These are phyloP conservation scores for Temnothorax unifasciatus DNA, from an alignment of 2,888 invertebrate species.

Conservation along the genomic window DNA sequence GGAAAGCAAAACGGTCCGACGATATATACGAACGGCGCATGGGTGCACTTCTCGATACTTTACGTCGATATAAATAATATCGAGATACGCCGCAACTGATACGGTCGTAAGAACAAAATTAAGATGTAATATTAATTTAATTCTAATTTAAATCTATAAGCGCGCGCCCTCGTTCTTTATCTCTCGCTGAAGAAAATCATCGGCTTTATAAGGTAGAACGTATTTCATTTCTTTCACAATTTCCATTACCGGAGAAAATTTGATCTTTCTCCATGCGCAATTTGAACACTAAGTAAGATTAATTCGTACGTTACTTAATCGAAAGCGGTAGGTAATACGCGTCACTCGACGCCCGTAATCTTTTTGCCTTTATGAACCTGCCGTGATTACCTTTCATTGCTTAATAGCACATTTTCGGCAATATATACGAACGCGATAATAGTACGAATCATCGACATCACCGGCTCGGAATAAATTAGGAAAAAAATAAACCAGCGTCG, in stretches of 20 bases:
- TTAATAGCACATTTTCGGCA: slow-evolving; percentile 25
- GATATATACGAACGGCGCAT: slow-evolving; percentile 2
- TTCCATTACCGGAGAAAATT: background rate
- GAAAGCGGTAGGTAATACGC: background rate
- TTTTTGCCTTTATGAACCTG: background rate
- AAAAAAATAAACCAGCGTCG: background rate
- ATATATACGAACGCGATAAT: slow-evolving; percentile 10
- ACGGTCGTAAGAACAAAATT: background rate
- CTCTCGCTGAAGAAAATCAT: background rate
- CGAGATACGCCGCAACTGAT: background rate
- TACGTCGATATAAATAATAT: slow-evolving; percentile 23
- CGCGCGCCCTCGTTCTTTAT: background rate
- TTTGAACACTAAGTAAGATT: slow-evolving; percentile 1
- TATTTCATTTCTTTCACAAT: slow-evolving; percentile 5
- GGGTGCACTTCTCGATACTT: background rate
- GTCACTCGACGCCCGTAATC: slow-evolving; percentile 8
- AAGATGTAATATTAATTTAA: background rate
- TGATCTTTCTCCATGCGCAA: background rate
- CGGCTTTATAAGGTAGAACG: background rate
- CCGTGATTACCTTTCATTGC: slow-evolving; percentile 18
- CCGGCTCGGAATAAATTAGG: slow-evolving; percentile 1
- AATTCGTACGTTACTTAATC: slow-evolving; percentile 15
- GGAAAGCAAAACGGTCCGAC: slow-evolving; percentile 59
- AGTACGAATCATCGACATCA: slow-evolving; percentile 17
- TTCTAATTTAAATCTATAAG: slow-evolving; percentile 27